Evolutionary conservation across 2,888 invertebrate genomes (phyloP).

Genomic region (Drosophila barbarae): DNA sequence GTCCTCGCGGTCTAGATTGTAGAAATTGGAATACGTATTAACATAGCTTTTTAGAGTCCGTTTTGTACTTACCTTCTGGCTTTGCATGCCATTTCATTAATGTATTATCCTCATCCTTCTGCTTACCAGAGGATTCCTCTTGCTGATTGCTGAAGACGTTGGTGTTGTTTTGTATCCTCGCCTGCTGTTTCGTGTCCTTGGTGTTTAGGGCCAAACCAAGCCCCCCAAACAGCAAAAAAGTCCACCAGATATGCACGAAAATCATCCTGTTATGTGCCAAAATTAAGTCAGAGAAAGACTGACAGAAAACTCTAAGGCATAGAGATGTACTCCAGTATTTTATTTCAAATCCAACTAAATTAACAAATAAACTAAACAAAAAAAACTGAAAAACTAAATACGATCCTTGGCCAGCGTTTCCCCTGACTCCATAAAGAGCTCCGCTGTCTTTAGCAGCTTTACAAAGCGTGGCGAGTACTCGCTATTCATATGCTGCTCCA

Average conservation of each 20-base stretch:
- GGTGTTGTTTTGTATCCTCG: not conserved
- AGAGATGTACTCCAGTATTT: not conserved
- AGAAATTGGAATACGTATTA: fast-evolving
- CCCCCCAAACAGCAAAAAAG: slow-evolving; percentile 47
- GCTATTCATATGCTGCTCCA: slow-evolving; percentile 14
- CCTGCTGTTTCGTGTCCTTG: slow-evolving; percentile 35
- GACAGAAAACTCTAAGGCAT: slow-evolving; percentile 29
- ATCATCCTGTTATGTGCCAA: slow-evolving; percentile 44
- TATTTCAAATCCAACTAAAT: slow-evolving; percentile 7
- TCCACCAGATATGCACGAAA: slow-evolving; percentile 63
- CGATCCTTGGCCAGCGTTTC: slow-evolving; percentile 45
- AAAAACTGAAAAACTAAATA: slow-evolving; percentile 12
- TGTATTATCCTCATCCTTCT: not conserved
- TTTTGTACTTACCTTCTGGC: slow-evolving; percentile 39
- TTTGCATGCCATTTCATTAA: slow-evolving; percentile 36
- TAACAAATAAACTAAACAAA: slow-evolving; percentile 4
- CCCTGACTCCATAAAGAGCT: slow-evolving; percentile 59
- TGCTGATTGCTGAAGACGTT: not conserved
- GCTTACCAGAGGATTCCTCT: not conserved
- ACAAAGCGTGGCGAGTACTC: slow-evolving; percentile 63
- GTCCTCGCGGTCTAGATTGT: not conserved
- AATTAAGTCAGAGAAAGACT: no score
- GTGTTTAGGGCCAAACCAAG: not conserved
- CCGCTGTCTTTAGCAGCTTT: slow-evolving; percentile 70
- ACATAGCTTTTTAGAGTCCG: fast-evolving